Evolutionary conservation across 1,140 invertebrate genomes (phyloP), one percentile per base, ranked within the genome.

Genomic region (Papilio polytes): DNA sequence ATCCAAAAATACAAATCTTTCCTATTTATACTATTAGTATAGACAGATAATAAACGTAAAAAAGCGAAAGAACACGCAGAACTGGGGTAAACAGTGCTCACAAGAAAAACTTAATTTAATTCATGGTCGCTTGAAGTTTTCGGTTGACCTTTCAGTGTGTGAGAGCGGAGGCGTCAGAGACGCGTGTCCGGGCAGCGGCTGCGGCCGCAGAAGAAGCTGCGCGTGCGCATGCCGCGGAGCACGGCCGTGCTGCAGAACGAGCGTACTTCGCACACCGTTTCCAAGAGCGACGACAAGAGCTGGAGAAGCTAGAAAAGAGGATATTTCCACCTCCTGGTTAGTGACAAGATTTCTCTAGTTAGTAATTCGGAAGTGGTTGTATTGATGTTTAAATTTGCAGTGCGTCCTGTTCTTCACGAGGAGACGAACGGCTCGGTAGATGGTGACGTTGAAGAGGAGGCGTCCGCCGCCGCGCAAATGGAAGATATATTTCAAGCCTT

Each of bases 291-390:
- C 96, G 96, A 87, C 86, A 95, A 18, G 97, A 98, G 84, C 85
- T 97, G 2, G 97, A 98, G 87, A 96, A 96, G 74, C 88, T 98
- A 44, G 97, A 97, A 83, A 96, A 97, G 72, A 96, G 96, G 86
- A 96, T 97, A 66, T 97, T 97, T 84, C 96, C 97, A 3, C 95
- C 95, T 3, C 81, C 86, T 36, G 93, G 95, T 90, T 80, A 59
- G 51, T 72, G 53, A 73, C 46, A 48, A 48, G 13, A 48, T 15
- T 15, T 41, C 36, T 48, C 9, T 48, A 0, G 12, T 48, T 48
- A 10, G 46, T 48, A 48, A 15, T 48, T 48, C 4, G 0, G 10
- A 48, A 15, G 46, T 13, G 0, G 1, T 48, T 48, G 46, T 48
- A 13, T 48, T 13, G 46, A 48, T 48, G 13, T 3, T 48, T 48